Percentiles rank a stretch among this genome's conserved stretches.
Evolutionary conservation across 2,113 vertebrate species (phyloP).

Genomic region (Murina feae): DNA sequence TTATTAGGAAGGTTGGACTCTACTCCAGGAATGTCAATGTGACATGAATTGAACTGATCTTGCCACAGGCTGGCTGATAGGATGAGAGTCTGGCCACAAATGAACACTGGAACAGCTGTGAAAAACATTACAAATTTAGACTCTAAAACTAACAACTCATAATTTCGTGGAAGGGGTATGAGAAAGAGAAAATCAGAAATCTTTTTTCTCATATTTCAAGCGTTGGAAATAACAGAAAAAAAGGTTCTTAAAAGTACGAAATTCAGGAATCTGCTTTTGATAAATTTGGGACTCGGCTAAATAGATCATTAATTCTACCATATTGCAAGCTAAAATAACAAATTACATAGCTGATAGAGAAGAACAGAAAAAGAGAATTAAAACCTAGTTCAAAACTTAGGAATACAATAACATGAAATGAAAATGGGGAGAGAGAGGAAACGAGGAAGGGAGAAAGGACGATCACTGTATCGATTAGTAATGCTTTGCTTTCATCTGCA

Average conservation of each 20-base stretch:
- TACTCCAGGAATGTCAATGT: neutral
- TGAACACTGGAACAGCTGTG: neutral
- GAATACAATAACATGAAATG: neutral
- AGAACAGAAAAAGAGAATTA: neutral
- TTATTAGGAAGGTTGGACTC: neutral
- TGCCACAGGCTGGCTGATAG: neutral
- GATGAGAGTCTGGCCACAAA: neutral
- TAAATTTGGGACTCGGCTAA: neutral
- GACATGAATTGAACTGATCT: neutral
- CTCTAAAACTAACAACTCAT: neutral
- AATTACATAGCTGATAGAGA: neutral
- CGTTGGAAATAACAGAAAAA: neutral
- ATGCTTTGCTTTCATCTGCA: neutral
- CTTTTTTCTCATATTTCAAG: neutral
- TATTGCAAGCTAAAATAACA: neutral
- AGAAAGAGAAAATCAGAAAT: neutral
- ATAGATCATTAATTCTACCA: neutral
- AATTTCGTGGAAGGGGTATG: neutral
- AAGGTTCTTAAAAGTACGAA: neutral
- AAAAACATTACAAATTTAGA: neutral
- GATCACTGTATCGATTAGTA: neutral
- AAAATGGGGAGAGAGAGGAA: neutral
- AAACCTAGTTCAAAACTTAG: neutral
- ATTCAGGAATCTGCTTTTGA: constrained; percentile 21
- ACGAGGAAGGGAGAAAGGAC: neutral